Evolutionary conservation across 2,797 vertebrate species (phyloP), one percentile per base, ranked within the genome.

Genomic region (Gila robusta): DNA sequence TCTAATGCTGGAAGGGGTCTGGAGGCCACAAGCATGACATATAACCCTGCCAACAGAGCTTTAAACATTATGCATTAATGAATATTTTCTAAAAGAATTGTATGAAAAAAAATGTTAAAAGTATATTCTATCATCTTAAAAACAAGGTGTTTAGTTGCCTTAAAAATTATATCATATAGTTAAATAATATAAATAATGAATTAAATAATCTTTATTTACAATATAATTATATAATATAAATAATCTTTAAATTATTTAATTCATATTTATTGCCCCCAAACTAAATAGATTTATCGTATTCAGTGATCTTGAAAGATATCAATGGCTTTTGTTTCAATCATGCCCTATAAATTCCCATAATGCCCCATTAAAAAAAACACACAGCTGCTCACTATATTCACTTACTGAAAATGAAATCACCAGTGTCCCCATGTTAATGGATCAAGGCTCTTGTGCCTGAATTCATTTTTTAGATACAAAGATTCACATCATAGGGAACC

Each of bases 1-100:
- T 88, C 88, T 86, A 69, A 69, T 52, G 54, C 62, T 74, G 70
- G 70, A 59, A 81, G 70, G 52, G 76, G 16, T 80, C 76, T 81
- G 84, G 35, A 79, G 85, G 86, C 79, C 47, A 52, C 54, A 82
- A 39, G 70, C 6, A 11, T 79, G 74, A 79, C 74, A 47, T 85
- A 85, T 62, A 44, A 62, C 47, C 64, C 64, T 28, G 35, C 26
- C 49, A 56, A 59, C 19, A 19, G 37, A 56, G 49, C 1, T 54
- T 5, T 19, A 23, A 79, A 79, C 37, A 59, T 62, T 19, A 32
- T 78, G 47, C 64, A 54, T 84, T 56, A 59, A 16, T 82, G 35
- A 28, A 39, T 66, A 66, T 73, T 80, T 67, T 80, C 11, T 4
- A 35, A 72, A 23, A 56, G 5, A 28, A 64, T 28, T 28, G 26